Percentiles rank a stretch among this genome's conserved stretches.
Evolutionary conservation across 2,797 vertebrate species (phyloP).

Genomic region (Nannoperca obscura): DNA sequence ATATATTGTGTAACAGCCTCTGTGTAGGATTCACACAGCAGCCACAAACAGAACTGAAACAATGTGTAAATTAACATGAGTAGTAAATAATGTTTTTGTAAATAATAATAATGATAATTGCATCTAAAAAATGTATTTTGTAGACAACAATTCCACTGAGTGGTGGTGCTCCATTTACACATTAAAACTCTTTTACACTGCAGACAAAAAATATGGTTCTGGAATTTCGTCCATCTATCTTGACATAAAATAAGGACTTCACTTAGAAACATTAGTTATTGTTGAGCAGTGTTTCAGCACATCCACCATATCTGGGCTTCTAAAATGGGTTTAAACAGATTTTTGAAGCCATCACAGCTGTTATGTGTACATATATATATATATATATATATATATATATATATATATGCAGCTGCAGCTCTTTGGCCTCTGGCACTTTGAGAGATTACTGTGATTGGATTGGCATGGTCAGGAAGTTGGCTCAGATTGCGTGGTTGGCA

Average conservation of each 20-base stretch:
- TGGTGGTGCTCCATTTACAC: background rate
- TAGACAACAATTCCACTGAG: background rate
- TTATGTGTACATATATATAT: constrained; percentile 31
- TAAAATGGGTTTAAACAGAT: constrained; percentile 5
- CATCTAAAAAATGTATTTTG: background rate
- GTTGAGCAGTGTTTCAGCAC: background rate
- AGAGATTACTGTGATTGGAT: constrained; percentile 77
- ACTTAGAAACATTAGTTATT: background rate
- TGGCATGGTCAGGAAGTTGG: constrained; percentile 68
- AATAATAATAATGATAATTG: background rate
- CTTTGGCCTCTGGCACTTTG: constrained; percentile 65
- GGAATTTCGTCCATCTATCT: background rate
- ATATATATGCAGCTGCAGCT: constrained; percentile 38
- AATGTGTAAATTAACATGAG: background rate
- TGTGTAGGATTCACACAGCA: background rate
- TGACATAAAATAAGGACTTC: background rate
- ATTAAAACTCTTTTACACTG: background rate
- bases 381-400: too few species aligned
- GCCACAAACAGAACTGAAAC: background rate
- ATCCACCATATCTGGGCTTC: background rate
- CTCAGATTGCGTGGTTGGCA: constrained; percentile 57
- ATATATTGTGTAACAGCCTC: background rate
- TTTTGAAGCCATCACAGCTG: constrained; percentile 17
- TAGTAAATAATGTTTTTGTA: background rate
- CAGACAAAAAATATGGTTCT: background rate